Percentiles rank a stretch among this genome's conserved stretches.
phyloP scores from a whole-genome alignment of 1,140 invertebrate genomes.

The Drosophila tropicalis region DNA sequence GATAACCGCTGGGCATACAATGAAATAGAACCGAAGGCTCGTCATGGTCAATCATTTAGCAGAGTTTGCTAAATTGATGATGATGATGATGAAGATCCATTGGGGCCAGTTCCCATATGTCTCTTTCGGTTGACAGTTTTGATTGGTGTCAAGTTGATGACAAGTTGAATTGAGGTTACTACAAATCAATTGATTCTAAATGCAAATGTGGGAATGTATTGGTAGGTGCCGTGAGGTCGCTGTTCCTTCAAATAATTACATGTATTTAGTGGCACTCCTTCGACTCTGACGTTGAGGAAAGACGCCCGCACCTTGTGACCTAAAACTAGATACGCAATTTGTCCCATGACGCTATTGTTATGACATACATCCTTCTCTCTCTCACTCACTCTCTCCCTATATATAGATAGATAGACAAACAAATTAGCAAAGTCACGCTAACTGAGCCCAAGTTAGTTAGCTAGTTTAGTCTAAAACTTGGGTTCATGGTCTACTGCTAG shows the following conservation, averaged over 20 bases:
- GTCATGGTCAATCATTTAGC: constrained; percentile 36
- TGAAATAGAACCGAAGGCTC: constrained; percentile 39
- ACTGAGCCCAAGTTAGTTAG: constrained; percentile 48
- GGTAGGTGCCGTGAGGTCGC: background rate
- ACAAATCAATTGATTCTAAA: constrained; percentile 67
- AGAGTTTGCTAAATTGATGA: constrained; percentile 9
- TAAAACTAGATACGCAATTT: constrained; percentile 26
- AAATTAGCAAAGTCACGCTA: constrained; percentile 74
- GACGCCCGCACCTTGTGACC: constrained; percentile 29
- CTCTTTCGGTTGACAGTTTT: constrained; percentile 37
- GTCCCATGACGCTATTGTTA: constrained; percentile 67
- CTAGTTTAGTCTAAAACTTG: constrained; percentile 40
- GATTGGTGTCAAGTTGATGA: constrained; percentile 64
- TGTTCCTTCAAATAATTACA: background rate
- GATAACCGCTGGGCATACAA: constrained; percentile 23
- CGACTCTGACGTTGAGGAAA: background rate
- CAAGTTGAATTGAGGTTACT: constrained; percentile 71
- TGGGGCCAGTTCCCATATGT: constrained; percentile 23
- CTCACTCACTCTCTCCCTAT: constrained; percentile 3
- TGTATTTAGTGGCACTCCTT: constrained; percentile 1
- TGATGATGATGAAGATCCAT: constrained; percentile 25
- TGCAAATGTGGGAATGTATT: constrained; percentile 15
- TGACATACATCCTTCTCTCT: constrained; percentile 46
- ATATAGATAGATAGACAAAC: constrained; percentile 53
- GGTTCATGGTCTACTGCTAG: constrained; percentile 41